These are phyloP conservation scores for Drosophila novamexicana DNA, from an alignment of 1,140 invertebrate genomes.

Conservation along the genomic window DNA sequence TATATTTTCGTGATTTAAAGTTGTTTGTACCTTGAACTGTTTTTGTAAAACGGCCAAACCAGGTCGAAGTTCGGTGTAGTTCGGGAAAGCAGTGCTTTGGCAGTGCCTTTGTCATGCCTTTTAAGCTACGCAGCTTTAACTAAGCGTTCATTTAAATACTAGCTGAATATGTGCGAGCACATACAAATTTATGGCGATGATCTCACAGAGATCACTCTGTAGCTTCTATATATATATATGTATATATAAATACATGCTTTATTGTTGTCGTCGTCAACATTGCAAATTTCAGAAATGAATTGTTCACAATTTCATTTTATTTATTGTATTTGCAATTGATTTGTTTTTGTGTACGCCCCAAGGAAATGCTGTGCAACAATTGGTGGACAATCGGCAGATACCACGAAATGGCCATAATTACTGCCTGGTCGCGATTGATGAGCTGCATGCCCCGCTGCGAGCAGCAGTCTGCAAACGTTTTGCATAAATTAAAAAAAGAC, in stretches of 20 bases:
- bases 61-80: neutral
- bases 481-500: constrained; percentile 39
- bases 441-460: constrained; percentile 20
- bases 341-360: constrained; percentile 32
- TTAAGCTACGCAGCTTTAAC: constrained; percentile 3
- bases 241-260: constrained; percentile 23
- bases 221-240: constrained; percentile 12
- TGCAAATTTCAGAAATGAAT: constrained; percentile 55
- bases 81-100: neutral
- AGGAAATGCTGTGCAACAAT: constrained; percentile 35
- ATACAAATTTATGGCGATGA: constrained; percentile 55
- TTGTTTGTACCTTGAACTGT: constrained; percentile 43
- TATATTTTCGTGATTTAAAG: constrained; percentile 7
- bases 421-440: constrained; percentile 57
- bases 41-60: neutral
- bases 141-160: constrained; percentile 17
- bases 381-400: constrained; percentile 24
- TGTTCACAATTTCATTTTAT: constrained; percentile 61
- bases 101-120: constrained; percentile 11
- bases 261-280: constrained; percentile 31
- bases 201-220: constrained; percentile 68
- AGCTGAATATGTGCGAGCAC: neutral
- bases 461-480: constrained; percentile 27
- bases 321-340: constrained; percentile 56
- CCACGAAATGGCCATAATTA: constrained; percentile 27